Conservation (phyloP, 2,797 vertebrate genomes). For the Moxostoma hubbsi region DNA sequence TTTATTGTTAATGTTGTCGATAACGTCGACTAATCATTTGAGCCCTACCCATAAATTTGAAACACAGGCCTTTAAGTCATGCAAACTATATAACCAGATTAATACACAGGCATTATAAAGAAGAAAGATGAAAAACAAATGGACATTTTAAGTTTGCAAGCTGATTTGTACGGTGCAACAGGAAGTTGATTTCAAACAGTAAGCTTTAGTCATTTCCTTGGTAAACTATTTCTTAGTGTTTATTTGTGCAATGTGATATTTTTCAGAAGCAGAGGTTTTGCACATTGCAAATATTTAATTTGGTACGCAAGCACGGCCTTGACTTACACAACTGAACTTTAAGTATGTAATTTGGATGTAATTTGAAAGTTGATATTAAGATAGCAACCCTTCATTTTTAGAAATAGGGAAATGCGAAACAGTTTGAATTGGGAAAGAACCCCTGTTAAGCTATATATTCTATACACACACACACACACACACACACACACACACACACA, state of each 20-base stretch:
- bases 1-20: too few relatives aligned
- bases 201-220: neutral
- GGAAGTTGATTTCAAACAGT: constrained; percentile 7
- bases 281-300: neutral
- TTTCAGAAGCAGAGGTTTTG: neutral
- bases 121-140: constrained; percentile 2
- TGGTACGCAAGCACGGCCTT: neutral
- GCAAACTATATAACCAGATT: neutral
- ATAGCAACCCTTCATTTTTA: neutral
- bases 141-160: neutral
- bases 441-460: neutral
- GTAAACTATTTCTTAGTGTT: neutral
- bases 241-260: neutral
- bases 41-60: neutral
- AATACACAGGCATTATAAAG: neutral
- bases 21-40: too few relatives aligned
- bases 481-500: too few relatives aligned
- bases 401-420: neutral
- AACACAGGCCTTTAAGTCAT: neutral
- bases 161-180: constrained; percentile 1
- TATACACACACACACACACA: too few relatives aligned
- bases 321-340: neutral
- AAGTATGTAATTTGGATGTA: neutral
- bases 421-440: neutral
- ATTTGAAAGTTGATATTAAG: neutral